A percentile compares a stretch with the other conserved stretches of the same genome.
phyloP scores from a whole-genome alignment of 2,797 vertebrate species.

The Scolopax rusticola region DNA sequence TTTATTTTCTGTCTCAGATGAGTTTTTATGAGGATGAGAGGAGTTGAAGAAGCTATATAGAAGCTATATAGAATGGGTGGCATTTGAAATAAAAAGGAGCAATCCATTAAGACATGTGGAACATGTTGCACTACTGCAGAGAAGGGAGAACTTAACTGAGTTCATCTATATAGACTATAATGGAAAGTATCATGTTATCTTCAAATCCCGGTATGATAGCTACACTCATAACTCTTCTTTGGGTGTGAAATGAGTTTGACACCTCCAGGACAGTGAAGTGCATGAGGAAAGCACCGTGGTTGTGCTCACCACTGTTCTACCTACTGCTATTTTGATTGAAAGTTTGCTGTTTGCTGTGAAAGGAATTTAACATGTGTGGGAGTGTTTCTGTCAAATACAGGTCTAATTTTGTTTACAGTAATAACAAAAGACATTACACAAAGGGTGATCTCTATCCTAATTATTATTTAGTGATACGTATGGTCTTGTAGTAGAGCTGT shows the following conservation, averaged over 20 bases:
- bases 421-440: conserved; percentile 19
- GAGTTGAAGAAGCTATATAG: not conserved
- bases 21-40: not conserved
- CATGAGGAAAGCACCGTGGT: not conserved
- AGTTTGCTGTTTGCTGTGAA: conserved; percentile 13
- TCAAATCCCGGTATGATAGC: not conserved
- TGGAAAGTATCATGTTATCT: not conserved
- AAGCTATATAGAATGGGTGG: not conserved
- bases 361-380: not conserved
- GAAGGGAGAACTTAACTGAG: not conserved
- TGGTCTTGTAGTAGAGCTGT: not conserved
- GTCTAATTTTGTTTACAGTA: conserved; percentile 50
- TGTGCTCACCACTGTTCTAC: not conserved
- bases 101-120: not conserved
- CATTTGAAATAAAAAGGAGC: not conserved
- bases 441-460: conserved; percentile 36
- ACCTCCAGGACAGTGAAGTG: not conserved
- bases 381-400: conserved; percentile 17
- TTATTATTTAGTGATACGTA: not conserved
- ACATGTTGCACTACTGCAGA: not conserved
- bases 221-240: not conserved
- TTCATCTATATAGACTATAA: not conserved
- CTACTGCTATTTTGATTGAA: not conserved
- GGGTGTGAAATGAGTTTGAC: not conserved
- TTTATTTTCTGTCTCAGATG: conserved; percentile 19